These are phyloP conservation scores for Beroe ovata DNA, from an alignment of 37 sponge, comb jelly and placozoan species.

Conservation along the genomic window DNA sequence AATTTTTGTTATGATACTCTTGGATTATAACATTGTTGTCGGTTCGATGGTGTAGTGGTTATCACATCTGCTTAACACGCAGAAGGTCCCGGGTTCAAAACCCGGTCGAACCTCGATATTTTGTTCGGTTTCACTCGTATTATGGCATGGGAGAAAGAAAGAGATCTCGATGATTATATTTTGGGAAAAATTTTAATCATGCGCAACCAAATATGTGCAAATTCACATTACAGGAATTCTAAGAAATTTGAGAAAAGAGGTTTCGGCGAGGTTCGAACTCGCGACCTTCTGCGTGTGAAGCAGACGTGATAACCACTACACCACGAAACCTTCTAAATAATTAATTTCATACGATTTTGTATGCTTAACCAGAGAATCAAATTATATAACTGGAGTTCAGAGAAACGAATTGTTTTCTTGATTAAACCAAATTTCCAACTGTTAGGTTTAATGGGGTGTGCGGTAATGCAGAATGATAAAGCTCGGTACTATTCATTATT, in stretches of 20 bases:
- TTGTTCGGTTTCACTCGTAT: too few species aligned
- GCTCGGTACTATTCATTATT: too few species aligned
- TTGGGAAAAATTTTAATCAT: background rate
- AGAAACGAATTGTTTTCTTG: too few species aligned
- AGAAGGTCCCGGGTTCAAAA: conserved; percentile 69
- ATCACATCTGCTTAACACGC: conserved; percentile 69
- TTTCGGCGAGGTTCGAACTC: conserved; percentile 42
- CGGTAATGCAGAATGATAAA: too few species aligned
- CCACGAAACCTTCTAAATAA: background rate
- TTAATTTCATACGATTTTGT: too few species aligned
- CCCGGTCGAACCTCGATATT: conserved; percentile 68
- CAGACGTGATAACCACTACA: conserved; percentile 53
- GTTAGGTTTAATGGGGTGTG: too few species aligned
- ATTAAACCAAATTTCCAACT: too few species aligned
- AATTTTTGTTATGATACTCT: too few species aligned
- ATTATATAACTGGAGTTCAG: too few species aligned
- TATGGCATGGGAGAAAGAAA: background rate
- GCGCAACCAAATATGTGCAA: background rate
- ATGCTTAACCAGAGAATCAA: too few species aligned
- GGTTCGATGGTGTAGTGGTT: conserved; percentile 68
- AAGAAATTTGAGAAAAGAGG: conserved; percentile 23
- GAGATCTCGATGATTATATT: background rate
- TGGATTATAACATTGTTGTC: too few species aligned
- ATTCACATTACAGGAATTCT: background rate
- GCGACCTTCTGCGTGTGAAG: conserved; percentile 49